Conservation (phyloP, 1,140 invertebrate species). For the Pachyrhynchus sulphureomaculatus region DNA sequence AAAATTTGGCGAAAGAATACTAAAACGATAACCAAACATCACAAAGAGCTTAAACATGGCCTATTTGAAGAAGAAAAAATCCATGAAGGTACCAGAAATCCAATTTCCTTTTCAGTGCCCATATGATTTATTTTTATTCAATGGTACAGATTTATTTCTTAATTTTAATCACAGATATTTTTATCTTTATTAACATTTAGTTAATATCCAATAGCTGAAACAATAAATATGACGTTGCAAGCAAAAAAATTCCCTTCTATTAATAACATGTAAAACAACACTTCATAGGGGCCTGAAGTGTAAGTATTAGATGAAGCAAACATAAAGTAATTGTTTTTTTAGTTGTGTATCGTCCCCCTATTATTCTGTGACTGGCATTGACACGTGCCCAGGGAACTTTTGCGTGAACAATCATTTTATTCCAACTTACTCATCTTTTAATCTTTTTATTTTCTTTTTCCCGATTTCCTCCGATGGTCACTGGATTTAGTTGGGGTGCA, state of each 20-base stretch:
- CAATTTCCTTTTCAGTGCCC: too few species aligned
- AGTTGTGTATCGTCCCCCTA: slow-evolving; percentile 5
- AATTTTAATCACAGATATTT: too few species aligned
- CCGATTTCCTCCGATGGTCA: slow-evolving; percentile 21
- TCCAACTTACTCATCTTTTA: slow-evolving; percentile 33
- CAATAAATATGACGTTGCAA: background rate
- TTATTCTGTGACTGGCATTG: slow-evolving; percentile 12
- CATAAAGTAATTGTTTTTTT: slow-evolving; percentile 22
- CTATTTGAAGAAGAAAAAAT: too few species aligned
- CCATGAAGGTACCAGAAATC: too few species aligned
- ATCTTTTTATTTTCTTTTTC: slow-evolving; percentile 34
- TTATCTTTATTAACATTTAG: too few species aligned
- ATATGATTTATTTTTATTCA: too few species aligned
- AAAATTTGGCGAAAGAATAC: too few species aligned
- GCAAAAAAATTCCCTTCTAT: background rate
- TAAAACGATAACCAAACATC: too few species aligned
- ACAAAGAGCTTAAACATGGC: too few species aligned
- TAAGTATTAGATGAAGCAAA: background rate
- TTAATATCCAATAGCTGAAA: too few species aligned
- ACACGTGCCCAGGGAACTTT: slow-evolving; percentile 24
- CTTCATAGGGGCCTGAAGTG: background rate
- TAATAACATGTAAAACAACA: background rate
- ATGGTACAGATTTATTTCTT: too few species aligned
- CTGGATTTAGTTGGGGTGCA: background rate
- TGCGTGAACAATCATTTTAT: slow-evolving; percentile 25